These are phyloP conservation scores for Periplaneta americana DNA, from an alignment of 1,140 invertebrate genomes.

Conservation along the genomic window DNA sequence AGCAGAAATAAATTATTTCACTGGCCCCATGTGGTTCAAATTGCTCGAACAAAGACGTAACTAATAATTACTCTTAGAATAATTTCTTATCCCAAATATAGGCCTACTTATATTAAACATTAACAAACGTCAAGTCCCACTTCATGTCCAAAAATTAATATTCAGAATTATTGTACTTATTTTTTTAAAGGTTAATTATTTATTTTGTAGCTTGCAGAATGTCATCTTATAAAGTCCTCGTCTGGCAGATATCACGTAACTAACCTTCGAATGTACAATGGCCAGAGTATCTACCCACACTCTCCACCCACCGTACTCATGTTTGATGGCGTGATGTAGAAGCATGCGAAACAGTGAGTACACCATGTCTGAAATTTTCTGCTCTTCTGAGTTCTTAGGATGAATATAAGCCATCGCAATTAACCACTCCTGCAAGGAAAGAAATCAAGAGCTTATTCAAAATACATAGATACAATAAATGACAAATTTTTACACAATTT, in stretches of 20 bases:
- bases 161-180: no score
- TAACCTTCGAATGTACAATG: slow-evolving; percentile 98
- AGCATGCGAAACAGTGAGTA: slow-evolving; percentile 96
- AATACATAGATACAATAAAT: no score
- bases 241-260: slow-evolving; percentile 8
- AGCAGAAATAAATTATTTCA: no score
- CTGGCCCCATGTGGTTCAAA: no score
- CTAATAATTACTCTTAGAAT: no score
- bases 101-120: no score
- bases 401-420: slow-evolving; percentile 98
- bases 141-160: no score
- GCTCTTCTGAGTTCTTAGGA: slow-evolving; percentile 90
- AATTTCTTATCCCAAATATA: no score
- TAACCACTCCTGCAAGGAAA: slow-evolving; percentile 78
- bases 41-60: no score
- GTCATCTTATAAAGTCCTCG: not conserved
- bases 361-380: slow-evolving; percentile 97
- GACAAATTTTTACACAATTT: no score
- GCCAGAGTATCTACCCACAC: slow-evolving; percentile 99
- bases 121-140: no score
- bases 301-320: slow-evolving; percentile 99
- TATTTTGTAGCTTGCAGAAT: not conserved
- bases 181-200: no score
- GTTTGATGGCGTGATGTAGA: slow-evolving; percentile 97
- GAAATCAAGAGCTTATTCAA: not conserved